A percentile compares a stretch with the other conserved stretches of the same genome.
Evolutionary conservation across 2,888 invertebrate genomes (phyloP).

Genomic region (Dolomedes plantarius): DNA sequence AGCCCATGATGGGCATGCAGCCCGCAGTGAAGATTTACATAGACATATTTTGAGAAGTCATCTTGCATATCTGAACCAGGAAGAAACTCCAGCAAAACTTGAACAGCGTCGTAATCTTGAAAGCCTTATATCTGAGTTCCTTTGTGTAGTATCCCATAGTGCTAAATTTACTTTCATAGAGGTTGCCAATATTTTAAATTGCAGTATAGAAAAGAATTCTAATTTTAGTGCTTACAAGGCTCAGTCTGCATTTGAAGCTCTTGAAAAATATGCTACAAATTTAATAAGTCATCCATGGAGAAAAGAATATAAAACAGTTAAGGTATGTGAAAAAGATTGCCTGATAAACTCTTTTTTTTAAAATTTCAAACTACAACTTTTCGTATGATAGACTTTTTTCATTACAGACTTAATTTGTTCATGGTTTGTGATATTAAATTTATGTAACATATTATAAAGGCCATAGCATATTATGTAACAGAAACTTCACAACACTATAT

Average conservation of each 20-base stretch:
- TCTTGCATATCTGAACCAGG: slow-evolving; percentile 72
- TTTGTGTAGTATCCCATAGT: slow-evolving; percentile 71
- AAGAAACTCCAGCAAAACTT: slow-evolving; percentile 72
- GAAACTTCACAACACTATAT: too few species aligned
- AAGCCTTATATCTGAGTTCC: slow-evolving; percentile 71
- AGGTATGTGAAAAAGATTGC: too few species aligned
- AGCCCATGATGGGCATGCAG: slow-evolving; percentile 56
- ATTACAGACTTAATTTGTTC: too few species aligned
- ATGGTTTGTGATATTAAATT: too few species aligned
- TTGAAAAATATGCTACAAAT: slow-evolving; percentile 90
- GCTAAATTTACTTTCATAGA: slow-evolving; percentile 72
- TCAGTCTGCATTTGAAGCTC: slow-evolving; percentile 88
- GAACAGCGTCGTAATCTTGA: slow-evolving; percentile 71
- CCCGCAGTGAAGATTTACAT: slow-evolving; percentile 61
- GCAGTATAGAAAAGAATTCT: slow-evolving; percentile 65
- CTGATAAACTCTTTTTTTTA: not conserved
- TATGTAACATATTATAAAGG: too few species aligned
- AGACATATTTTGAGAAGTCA: slow-evolving; percentile 70
- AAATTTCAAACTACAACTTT: too few species aligned
- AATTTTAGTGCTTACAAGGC: slow-evolving; percentile 89
- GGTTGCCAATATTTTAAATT: slow-evolving; percentile 69
- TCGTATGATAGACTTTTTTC: too few species aligned
- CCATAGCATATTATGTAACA: too few species aligned
- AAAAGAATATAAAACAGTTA: slow-evolving; percentile 87
- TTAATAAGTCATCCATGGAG: slow-evolving; percentile 91